Percentiles rank a stretch among this genome's conserved stretches.
Conservation (phyloP, 2,888 invertebrate genomes). For the Criorhina ranunculi region DNA sequence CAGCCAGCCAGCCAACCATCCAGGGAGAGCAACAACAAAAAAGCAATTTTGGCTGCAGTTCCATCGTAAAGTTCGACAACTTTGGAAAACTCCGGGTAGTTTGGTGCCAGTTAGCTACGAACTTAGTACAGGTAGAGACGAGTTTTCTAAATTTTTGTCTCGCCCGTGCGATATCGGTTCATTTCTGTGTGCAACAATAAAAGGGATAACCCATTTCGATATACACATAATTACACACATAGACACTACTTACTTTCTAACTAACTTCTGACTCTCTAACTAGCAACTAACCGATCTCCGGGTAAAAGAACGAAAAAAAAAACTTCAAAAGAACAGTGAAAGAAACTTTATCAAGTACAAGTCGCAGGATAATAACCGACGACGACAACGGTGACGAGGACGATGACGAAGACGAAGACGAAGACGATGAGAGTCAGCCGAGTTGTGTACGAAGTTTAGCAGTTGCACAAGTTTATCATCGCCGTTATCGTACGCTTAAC, state of each 20-base stretch:
- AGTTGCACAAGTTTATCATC: constrained; percentile 69
- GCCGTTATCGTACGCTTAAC: constrained; percentile 60
- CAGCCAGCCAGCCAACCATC: constrained; percentile 72
- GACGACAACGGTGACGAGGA: constrained; percentile 24
- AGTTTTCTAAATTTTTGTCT: constrained; percentile 83
- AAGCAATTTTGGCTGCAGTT: constrained; percentile 82
- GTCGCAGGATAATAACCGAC: constrained; percentile 70
- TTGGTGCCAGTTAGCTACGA: constrained; percentile 85
- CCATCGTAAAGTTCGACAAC: constrained; percentile 85
- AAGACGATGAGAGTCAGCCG: constrained; percentile 39
- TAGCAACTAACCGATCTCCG: constrained; percentile 72
- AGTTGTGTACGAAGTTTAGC: constrained; percentile 63
- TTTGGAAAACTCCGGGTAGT: constrained; percentile 84
- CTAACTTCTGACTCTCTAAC: constrained; percentile 73
- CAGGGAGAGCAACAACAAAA: constrained; percentile 71
- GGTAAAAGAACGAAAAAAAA: constrained; percentile 58
- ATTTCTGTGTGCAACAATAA: constrained; percentile 75
- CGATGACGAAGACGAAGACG: constrained; percentile 24
- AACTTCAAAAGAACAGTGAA: constrained; percentile 73
- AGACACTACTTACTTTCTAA: constrained; percentile 65
- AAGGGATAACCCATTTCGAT: constrained; percentile 71
- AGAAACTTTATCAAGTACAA: constrained; percentile 75
- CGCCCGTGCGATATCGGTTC: constrained; percentile 79
- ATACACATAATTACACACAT: constrained; percentile 68
- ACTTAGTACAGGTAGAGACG: constrained; percentile 85